Conservation (phyloP, 2,797 vertebrate species). For the Alauda arvensis region DNA sequence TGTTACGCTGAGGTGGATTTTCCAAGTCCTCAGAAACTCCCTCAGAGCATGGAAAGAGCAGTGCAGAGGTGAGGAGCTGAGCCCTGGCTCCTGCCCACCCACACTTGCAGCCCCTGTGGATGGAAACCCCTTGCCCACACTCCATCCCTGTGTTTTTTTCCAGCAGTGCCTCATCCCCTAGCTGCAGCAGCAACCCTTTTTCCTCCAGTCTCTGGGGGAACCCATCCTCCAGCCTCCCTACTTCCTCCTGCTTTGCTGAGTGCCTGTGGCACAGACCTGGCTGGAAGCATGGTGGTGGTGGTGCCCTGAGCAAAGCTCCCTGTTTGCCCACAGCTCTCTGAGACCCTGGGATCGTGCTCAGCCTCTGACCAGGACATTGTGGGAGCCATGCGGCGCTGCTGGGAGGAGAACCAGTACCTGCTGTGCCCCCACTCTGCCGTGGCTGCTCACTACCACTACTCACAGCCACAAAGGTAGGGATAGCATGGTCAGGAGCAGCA, state of each 20-base stretch:
- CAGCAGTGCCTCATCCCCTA: background rate
- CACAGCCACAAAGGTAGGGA: constrained; percentile 10
- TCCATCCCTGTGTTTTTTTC: fast-evolving
- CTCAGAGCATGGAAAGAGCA: background rate
- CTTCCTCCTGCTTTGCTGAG: background rate
- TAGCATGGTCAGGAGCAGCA: background rate
- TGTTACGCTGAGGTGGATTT: background rate
- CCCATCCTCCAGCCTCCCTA: background rate
- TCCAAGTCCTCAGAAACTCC: background rate
- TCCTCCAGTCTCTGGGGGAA: background rate
- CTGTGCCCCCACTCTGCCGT: constrained; percentile 92
- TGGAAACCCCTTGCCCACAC: background rate
- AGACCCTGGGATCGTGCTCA: constrained; percentile 67
- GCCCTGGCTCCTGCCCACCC: background rate
- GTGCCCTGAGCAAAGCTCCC: background rate
- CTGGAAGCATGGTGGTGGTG: fast-evolving
- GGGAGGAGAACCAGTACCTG: constrained; percentile 86
- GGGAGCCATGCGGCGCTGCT: constrained; percentile 82
- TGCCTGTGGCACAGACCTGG: fast-evolving
- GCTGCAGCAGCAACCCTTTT: background rate
- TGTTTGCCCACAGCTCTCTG: constrained; percentile 66
- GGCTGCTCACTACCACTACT: constrained; percentile 86
- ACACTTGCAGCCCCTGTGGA: fast-evolving
- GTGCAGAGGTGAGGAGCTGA: background rate
- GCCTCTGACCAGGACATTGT: constrained; percentile 81